These are phyloP conservation scores for Hippoglossus stenolepis DNA, from an alignment of 2,113 vertebrate species.

Conservation along the genomic window DNA sequence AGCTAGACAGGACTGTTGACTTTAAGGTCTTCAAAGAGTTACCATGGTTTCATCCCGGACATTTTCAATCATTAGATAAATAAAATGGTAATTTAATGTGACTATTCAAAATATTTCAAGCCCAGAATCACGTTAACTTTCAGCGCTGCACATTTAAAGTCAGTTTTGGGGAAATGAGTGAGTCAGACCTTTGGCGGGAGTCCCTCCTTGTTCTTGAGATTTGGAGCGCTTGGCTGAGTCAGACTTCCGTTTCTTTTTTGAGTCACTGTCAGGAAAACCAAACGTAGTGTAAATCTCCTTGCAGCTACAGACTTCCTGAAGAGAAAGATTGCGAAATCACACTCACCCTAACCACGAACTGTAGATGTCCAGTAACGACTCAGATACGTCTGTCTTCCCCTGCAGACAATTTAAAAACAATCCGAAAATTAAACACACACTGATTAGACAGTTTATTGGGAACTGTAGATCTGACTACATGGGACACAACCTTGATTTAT, in stretches of 20 bases:
- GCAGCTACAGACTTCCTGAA: background rate
- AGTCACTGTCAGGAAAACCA: conserved; percentile 41
- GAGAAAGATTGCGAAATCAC: background rate
- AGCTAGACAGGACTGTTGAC: no score
- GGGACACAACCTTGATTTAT: background rate
- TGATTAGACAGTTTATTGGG: background rate
- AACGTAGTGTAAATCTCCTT: background rate
- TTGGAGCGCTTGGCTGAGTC: conserved; percentile 36
- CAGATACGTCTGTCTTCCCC: conserved; percentile 14
- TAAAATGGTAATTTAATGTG: background rate
- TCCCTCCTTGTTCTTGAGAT: conserved; percentile 2
- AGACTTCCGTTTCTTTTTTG: conserved; percentile 32
- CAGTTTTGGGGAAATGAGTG: background rate
- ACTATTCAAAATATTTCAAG: background rate
- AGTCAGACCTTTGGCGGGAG: conserved; percentile 39
- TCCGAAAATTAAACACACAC: background rate
- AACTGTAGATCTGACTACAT: background rate
- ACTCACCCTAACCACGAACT: conserved; percentile 76
- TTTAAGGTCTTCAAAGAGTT: no score
- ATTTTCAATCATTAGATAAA: background rate
- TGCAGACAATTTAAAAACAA: conserved; percentile 18
- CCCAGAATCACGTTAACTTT: background rate
- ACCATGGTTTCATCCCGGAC: no score
- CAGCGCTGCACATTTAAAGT: no score
- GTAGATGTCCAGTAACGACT: conserved; percentile 76